Conservation (phyloP, 2,888 invertebrate genomes). For the Xestoiulus laeticollis region DNA sequence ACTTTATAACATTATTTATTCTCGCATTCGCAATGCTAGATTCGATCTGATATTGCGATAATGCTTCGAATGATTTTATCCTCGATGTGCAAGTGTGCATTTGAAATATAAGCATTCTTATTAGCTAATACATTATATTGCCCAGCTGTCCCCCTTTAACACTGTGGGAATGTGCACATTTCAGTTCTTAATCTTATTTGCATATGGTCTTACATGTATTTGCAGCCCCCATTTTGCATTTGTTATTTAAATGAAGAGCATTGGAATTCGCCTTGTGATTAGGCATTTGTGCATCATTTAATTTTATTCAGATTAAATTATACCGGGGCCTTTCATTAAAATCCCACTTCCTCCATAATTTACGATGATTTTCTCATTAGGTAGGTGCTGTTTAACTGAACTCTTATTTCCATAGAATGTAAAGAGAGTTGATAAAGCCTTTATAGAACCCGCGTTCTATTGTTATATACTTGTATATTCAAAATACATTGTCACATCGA, state of each 20-base stretch:
- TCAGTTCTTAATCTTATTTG: not conserved
- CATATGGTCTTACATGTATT: conserved; percentile 9
- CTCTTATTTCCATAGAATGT: not conserved
- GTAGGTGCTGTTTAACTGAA: not conserved
- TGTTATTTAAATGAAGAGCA: conserved; percentile 9
- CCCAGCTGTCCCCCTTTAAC: not conserved
- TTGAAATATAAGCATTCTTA: not conserved
- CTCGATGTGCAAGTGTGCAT: no score
- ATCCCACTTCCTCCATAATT: not conserved
- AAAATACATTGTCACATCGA: not conserved
- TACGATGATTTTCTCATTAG: conserved; percentile 9
- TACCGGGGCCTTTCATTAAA: conserved; percentile 1
- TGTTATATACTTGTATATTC: not conserved
- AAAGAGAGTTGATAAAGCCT: not conserved
- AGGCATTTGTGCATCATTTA: not conserved
- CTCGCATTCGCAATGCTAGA: no score
- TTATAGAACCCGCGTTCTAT: not conserved
- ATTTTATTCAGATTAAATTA: conserved; percentile 9
- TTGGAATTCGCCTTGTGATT: not conserved
- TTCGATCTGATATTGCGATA: not conserved
- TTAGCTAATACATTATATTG: not conserved
- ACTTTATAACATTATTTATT: no score
- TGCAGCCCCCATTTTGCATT: not conserved
- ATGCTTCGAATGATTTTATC: not conserved
- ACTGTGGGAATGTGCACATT: not conserved